Evolutionary conservation across 2,888 invertebrate genomes (phyloP).

Genomic region (Plutella xylostella): DNA sequence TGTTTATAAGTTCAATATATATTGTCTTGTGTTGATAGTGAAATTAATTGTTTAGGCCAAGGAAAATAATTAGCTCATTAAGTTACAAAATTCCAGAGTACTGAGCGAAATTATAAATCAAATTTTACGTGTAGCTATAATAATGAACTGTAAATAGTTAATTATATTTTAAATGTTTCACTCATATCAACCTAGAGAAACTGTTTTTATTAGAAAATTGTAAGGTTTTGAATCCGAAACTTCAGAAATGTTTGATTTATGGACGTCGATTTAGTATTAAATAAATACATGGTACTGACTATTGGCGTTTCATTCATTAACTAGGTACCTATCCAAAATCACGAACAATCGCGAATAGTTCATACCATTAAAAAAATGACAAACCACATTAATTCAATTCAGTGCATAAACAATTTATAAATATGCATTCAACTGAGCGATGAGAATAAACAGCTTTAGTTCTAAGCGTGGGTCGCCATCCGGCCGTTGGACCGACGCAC

Average conservation of each 20-base stretch:
- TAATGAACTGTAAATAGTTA: constrained; percentile 56
- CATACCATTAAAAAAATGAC: not conserved
- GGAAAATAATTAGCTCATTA: constrained; percentile 13
- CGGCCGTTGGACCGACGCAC: too few relatives aligned
- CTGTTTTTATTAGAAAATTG: constrained; percentile 57
- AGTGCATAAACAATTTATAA: too few relatives aligned
- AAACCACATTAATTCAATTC: too few relatives aligned
- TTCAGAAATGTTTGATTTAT: constrained; percentile 58
- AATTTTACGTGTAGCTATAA: constrained; percentile 40
- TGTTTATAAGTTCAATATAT: too few relatives aligned
- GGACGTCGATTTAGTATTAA: constrained; percentile 59
- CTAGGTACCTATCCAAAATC: too few relatives aligned
- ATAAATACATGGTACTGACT: constrained; percentile 56
- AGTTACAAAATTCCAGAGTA: constrained; percentile 14
- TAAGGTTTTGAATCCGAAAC: constrained; percentile 51
- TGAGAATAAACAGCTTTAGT: too few relatives aligned
- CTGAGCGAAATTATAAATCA: constrained; percentile 28
- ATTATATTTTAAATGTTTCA: constrained; percentile 63
- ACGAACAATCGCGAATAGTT: not conserved
- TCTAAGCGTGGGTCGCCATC: too few relatives aligned
- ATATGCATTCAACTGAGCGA: too few relatives aligned
- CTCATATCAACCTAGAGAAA: constrained; percentile 64
- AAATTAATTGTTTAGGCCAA: constrained; percentile 1
- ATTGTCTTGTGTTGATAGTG: too few relatives aligned
- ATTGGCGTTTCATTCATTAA: constrained; percentile 18